Evolutionary conservation across 2,888 invertebrate genomes (phyloP).

Genomic region (Brenthis ino): DNA sequence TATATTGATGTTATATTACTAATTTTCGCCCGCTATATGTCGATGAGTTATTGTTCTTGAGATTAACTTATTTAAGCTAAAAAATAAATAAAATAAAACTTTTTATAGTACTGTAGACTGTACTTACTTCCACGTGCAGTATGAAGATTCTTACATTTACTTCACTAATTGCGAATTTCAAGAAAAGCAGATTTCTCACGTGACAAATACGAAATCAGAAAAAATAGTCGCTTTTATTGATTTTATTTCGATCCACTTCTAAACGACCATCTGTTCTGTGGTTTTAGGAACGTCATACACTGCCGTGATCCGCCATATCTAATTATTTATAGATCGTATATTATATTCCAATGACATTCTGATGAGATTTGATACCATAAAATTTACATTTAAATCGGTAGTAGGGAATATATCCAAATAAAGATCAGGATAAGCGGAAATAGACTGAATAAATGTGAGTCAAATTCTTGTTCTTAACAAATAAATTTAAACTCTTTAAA

Average conservation of each 20-base stretch:
- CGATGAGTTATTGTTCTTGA: too few species aligned
- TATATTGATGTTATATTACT: too few species aligned
- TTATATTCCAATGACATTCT: conserved; percentile 44
- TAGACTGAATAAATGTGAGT: conserved; percentile 18
- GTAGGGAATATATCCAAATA: conserved; percentile 50
- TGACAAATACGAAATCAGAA: too few species aligned
- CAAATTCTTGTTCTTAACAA: neutral
- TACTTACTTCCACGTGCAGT: too few species aligned
- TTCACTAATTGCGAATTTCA: too few species aligned
- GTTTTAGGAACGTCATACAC: conserved; percentile 43
- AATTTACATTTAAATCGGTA: conserved; percentile 67
- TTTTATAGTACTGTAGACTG: too few species aligned
- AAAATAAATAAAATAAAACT: too few species aligned
- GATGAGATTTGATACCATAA: conserved; percentile 60
- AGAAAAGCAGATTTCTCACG: too few species aligned
- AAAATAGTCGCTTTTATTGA: neutral
- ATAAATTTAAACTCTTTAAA: too few species aligned
- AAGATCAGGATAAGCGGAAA: conserved; percentile 18
- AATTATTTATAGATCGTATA: conserved; percentile 45
- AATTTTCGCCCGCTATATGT: too few species aligned
- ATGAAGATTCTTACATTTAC: too few species aligned
- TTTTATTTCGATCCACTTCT: conserved; percentile 3
- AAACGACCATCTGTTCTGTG: neutral
- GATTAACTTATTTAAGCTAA: too few species aligned
- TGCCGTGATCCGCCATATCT: conserved; percentile 55